A percentile compares a stretch with the other conserved stretches of the same genome.
phyloP scores from a whole-genome alignment of 2,888 invertebrate genomes.

The Notocelia uddmanniana region DNA sequence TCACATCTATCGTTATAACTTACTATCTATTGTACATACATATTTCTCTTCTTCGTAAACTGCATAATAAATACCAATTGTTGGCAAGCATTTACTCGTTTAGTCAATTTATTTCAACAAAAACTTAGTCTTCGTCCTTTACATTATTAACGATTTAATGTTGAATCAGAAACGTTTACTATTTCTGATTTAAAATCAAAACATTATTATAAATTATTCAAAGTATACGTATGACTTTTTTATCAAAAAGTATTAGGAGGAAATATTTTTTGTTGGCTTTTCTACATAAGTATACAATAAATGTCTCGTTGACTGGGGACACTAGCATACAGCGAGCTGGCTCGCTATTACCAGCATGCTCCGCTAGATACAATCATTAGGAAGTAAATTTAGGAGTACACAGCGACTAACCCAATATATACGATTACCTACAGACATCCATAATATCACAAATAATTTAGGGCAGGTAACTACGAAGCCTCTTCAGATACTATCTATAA shows the following conservation, averaged over 20 bases:
- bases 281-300: slow-evolving; percentile 25
- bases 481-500: slow-evolving; percentile 63
- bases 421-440: slow-evolving; percentile 55
- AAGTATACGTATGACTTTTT: not conserved
- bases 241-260: not conserved
- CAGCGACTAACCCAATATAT: slow-evolving; percentile 57
- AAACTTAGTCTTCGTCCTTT: slow-evolving; percentile 1
- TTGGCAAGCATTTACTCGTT: slow-evolving; percentile 51
- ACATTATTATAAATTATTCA: too few relatives aligned
- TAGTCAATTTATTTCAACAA: not conserved
- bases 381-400: slow-evolving; percentile 18
- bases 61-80: slow-evolving; percentile 56
- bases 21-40: slow-evolving; percentile 69
- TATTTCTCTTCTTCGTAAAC: slow-evolving; percentile 53
- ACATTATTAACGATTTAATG: not conserved
- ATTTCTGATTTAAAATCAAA: too few relatives aligned
- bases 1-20: slow-evolving; percentile 79
- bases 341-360: slow-evolving; percentile 45
- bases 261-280: not conserved
- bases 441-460: slow-evolving; percentile 84
- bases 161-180: too few relatives aligned
- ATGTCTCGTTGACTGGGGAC: slow-evolving; percentile 12
- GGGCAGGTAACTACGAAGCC: slow-evolving; percentile 75
- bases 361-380: slow-evolving; percentile 47
- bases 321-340: not conserved